Percentiles rank a stretch among this genome's conserved stretches.
Conservation (phyloP, 53 echinoderm and acorn worm genomes). For the Temnopleurus reevesii region DNA sequence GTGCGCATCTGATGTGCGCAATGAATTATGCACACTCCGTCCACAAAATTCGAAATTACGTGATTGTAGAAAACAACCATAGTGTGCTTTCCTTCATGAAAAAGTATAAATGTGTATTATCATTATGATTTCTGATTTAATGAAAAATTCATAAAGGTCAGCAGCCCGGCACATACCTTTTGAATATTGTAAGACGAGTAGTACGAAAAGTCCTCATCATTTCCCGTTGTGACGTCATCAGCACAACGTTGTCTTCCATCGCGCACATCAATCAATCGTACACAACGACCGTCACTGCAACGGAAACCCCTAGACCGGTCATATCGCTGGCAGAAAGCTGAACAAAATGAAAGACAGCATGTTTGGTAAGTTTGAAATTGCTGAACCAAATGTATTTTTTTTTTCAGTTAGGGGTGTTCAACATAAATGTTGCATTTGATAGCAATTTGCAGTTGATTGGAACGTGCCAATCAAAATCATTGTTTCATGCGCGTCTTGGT, state of each 20-base stretch:
- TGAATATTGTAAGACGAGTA: background rate
- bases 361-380: too few relatives aligned
- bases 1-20: too few relatives aligned
- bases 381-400: too few relatives aligned
- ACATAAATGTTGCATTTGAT: background rate
- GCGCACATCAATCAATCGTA: constrained; percentile 16
- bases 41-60: too few relatives aligned
- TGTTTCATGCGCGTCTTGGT: background rate
- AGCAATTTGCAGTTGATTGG: background rate
- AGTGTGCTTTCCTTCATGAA: too few relatives aligned
- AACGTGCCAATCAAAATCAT: background rate
- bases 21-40: too few relatives aligned
- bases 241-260: constrained; percentile 24
- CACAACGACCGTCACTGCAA: constrained; percentile 52
- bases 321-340: constrained; percentile 57
- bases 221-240: background rate
- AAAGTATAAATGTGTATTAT: too few relatives aligned
- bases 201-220: constrained; percentile 16
- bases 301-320: constrained; percentile 60
- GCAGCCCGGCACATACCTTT: constrained; percentile 1
- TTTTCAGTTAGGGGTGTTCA: too few relatives aligned
- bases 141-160: too few relatives aligned
- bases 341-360: background rate
- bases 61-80: too few relatives aligned
- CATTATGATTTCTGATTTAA: too few relatives aligned